phyloP scores from a whole-genome alignment of 2,797 vertebrate species.

The Peromyscus aztecus region DNA sequence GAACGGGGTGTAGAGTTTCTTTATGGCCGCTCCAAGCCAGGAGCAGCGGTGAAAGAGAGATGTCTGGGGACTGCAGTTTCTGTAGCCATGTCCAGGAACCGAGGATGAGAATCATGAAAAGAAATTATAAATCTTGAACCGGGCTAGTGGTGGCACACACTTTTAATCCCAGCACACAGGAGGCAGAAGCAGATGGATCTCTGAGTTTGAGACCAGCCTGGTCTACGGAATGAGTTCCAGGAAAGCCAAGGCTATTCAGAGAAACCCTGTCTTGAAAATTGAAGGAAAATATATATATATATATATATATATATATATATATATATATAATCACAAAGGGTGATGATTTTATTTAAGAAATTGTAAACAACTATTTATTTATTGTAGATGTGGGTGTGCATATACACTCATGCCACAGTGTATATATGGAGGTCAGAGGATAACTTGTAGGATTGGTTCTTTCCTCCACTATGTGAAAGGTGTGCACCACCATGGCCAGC shows the following conservation, averaged over 20 bases:
- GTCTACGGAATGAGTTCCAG: not conserved
- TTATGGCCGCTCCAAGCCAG: not conserved
- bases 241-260: not conserved
- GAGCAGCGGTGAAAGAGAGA: not conserved
- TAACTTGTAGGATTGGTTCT: not conserved
- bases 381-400: not conserved
- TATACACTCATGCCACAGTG: not conserved
- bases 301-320: too few relatives aligned
- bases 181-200: not conserved
- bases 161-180: not conserved
- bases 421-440: not conserved
- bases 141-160: fast-evolving
- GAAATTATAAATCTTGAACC: not conserved
- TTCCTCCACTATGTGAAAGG: not conserved
- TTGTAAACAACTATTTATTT: not conserved
- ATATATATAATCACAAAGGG: not conserved
- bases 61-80: not conserved
- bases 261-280: not conserved
- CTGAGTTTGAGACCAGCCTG: not conserved
- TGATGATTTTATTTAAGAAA: not conserved
- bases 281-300: too few relatives aligned
- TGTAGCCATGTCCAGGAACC: not conserved
- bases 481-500: not conserved
- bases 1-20: not conserved
- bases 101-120: not conserved